Evolutionary conservation across 2,888 invertebrate species (phyloP).

Genomic region (Dryadula phaetusa): DNA sequence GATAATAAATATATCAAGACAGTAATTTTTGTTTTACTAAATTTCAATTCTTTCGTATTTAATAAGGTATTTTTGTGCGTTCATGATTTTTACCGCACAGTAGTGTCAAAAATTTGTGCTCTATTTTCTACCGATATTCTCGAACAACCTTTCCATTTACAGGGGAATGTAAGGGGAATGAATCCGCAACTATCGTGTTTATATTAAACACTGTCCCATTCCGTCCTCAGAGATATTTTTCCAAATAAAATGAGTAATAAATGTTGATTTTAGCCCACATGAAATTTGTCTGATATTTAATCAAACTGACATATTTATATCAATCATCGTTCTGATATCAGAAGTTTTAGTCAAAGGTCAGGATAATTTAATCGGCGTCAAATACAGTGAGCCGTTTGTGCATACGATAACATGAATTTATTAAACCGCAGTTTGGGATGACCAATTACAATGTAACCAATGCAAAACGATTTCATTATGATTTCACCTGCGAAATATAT

Average conservation of each 20-base stretch:
- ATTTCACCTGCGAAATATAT: constrained; percentile 33
- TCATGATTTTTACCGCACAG: too few relatives aligned
- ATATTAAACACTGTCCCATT: too few relatives aligned
- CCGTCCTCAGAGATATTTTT: not conserved
- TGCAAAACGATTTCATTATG: constrained; percentile 52
- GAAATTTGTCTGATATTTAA: not conserved
- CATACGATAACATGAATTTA: constrained; percentile 61
- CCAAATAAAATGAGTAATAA: not conserved
- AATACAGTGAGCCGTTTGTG: constrained; percentile 58
- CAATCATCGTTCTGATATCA: constrained; percentile 21
- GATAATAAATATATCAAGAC: too few relatives aligned
- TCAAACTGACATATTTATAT: not conserved
- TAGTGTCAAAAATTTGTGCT: too few relatives aligned
- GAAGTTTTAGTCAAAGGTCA: constrained; percentile 56
- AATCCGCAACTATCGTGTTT: too few relatives aligned
- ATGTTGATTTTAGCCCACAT: not conserved
- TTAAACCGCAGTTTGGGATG: constrained; percentile 70
- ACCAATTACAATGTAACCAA: constrained; percentile 63
- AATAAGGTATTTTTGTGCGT: too few relatives aligned
- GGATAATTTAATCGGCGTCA: constrained; percentile 71
- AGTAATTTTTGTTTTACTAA: too few relatives aligned
- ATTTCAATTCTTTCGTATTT: too few relatives aligned
- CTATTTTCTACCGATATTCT: too few relatives aligned
- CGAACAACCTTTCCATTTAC: too few relatives aligned
- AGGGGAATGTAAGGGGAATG: too few relatives aligned